These are phyloP conservation scores for Hyppa rectilinea DNA, from an alignment of 2,888 invertebrate species.

Conservation along the genomic window DNA sequence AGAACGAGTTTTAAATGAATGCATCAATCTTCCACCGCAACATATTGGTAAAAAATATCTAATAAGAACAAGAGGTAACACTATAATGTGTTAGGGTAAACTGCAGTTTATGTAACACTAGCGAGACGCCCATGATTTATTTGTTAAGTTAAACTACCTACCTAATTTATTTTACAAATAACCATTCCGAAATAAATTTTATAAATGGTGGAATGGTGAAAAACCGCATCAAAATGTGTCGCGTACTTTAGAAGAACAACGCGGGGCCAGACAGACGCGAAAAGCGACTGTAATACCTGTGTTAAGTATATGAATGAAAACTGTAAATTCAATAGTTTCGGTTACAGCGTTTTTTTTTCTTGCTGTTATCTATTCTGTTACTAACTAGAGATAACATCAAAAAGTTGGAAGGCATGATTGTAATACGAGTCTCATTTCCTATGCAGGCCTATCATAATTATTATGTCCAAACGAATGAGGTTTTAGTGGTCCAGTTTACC, in stretches of 20 bases:
- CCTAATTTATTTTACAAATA: not conserved
- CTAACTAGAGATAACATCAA: not conserved
- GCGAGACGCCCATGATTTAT: not conserved
- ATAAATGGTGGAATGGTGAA: not conserved
- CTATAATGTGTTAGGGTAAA: not conserved
- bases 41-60: constrained; percentile 47
- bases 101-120: not conserved
- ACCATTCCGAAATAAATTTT: not conserved
- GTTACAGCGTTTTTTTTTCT: too few species aligned
- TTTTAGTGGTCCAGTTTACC: constrained; percentile 11
- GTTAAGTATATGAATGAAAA: not conserved
- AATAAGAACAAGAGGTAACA: constrained; percentile 43
- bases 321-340: not conserved
- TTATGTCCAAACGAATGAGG: not conserved
- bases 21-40: constrained; percentile 53
- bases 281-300: not conserved
- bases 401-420: not conserved
- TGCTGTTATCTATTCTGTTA: not conserved
- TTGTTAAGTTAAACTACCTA: too few species aligned
- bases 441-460: not conserved
- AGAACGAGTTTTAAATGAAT: constrained; percentile 49
- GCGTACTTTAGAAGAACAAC: not conserved
- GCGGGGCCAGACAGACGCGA: too few species aligned
- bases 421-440: not conserved
- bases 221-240: not conserved